Evolutionary conservation across 2,113 vertebrate genomes (phyloP).

Genomic region (Terrapene triunguis): DNA sequence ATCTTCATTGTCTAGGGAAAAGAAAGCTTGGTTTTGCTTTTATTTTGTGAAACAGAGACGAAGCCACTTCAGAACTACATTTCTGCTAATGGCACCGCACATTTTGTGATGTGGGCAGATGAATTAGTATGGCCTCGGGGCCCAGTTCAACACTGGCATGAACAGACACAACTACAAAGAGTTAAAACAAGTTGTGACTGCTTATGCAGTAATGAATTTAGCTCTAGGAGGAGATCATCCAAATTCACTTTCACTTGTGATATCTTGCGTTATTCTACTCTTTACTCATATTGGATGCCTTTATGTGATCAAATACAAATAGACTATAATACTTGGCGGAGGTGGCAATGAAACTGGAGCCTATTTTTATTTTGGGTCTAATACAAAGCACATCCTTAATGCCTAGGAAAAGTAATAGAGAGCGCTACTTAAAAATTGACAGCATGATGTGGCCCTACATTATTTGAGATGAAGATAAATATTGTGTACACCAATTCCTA

Average conservation of each 20-base stretch:
- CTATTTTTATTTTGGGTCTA: slow-evolving; percentile 2
- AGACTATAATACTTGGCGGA: background rate
- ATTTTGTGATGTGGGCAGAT: background rate
- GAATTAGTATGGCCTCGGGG: background rate
- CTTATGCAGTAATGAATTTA: slow-evolving; percentile 4
- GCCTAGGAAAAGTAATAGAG: background rate
- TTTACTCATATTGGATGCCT: background rate
- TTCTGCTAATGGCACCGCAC: background rate
- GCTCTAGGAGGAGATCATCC: background rate
- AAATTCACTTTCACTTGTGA: slow-evolving; percentile 1
- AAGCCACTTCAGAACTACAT: background rate
- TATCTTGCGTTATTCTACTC: background rate
- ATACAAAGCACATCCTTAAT: background rate
- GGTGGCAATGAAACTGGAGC: background rate
- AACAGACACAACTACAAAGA: background rate
- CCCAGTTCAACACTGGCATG: slow-evolving; percentile 24
- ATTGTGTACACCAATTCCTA: background rate
- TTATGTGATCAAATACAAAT: background rate
- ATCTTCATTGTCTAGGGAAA: background rate
- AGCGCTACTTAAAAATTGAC: slow-evolving; percentile 32
- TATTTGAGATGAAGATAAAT: background rate
- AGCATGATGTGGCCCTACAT: background rate
- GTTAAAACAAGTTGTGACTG: background rate
- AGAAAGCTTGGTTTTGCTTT: background rate
- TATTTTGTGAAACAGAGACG: background rate